Evolutionary conservation across 2,888 invertebrate species (phyloP), one percentile per base, ranked within the genome.

Genomic region (Dyspetes luteomarginatus): DNA sequence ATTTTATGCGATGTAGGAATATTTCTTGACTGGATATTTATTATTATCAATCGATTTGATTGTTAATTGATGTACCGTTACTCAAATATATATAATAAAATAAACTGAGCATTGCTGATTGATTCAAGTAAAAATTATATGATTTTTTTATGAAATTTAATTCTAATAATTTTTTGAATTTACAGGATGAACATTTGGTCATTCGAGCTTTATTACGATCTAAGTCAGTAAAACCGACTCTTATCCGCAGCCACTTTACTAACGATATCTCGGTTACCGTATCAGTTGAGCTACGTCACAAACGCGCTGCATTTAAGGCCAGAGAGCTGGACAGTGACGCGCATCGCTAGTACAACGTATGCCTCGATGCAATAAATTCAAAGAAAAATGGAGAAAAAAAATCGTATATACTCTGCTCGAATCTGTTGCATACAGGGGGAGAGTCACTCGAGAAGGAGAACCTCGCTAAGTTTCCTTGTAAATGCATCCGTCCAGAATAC

Each of bases 401-500:
- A 52, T 17, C 26, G n/a, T 71, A 50, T n/a, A n/a, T 62, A 45
- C 67, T 36, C 48, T 50, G 65, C 15, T 65, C 56, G 77, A 81
- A 76, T 76, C 62, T 30, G 48, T 30, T 30, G 48, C 72, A 65
- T 71, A 50, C 5, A 5, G 55, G 26, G 30, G 43, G 55, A 22
- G 43, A 41, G 62, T 22, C 22, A 74, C 78, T 72, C 65, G 79
- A 75, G 75, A 79, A 50, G 72, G 77, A 77, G 62, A 73, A 45
- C n/a, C 56, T 43, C 62, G 80, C 76, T 82, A 81, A 82, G 82
- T 84, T 84, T 82, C 82, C 83, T 82, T 84, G 83, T 79, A 84
- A 65, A 84, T 82, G 81, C 81, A 79, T 78, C 78, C 79, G 75
- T 69, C 75, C 81, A 58, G 86, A 79, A 81, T 83, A 82, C 82